Conservation (phyloP, 2,888 invertebrate species). For the Bugula neritina region DNA sequence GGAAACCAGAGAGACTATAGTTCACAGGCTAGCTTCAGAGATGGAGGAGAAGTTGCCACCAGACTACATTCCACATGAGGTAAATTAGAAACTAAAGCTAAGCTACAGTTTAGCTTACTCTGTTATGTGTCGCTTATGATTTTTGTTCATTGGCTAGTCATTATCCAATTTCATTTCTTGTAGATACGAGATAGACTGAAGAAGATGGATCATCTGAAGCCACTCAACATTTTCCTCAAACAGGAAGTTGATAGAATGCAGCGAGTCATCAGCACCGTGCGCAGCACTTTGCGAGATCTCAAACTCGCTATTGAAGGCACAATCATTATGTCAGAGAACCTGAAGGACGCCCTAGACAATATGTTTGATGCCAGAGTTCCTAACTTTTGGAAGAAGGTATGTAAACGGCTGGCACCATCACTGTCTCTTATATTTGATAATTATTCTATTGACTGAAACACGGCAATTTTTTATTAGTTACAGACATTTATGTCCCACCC, state of each 20-base stretch:
- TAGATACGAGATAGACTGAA: slow-evolving; percentile 70
- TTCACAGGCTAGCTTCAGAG: slow-evolving; percentile 84
- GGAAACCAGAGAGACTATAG: slow-evolving; percentile 85
- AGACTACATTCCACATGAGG: slow-evolving; percentile 80
- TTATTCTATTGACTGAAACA: no score
- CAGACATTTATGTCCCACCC: no score
- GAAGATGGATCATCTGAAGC: slow-evolving; percentile 83
- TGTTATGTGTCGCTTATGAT: neutral
- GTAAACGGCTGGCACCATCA: no score
- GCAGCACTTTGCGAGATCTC: slow-evolving; percentile 75
- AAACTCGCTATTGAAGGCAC: slow-evolving; percentile 94
- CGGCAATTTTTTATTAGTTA: no score
- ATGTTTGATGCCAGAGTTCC: slow-evolving; percentile 96
- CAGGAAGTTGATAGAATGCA: slow-evolving; percentile 76
- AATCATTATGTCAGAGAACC: slow-evolving; percentile 87
- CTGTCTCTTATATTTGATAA: no score
- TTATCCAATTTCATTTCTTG: slow-evolving; percentile 16
- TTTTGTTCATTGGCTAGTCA: neutral
- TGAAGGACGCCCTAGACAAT: slow-evolving; percentile 81
- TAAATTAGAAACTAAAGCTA: slow-evolving; percentile 34
- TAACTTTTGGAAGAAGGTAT: slow-evolving; percentile 79
- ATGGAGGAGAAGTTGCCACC: slow-evolving; percentile 81
- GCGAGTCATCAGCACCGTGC: slow-evolving; percentile 71
- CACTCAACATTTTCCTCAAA: slow-evolving; percentile 86
- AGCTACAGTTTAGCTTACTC: neutral